A percentile compares a stretch with the other conserved stretches of the same genome.
phyloP scores from a whole-genome alignment of 2,888 invertebrate species.

The Alsophila aescularia region DNA sequence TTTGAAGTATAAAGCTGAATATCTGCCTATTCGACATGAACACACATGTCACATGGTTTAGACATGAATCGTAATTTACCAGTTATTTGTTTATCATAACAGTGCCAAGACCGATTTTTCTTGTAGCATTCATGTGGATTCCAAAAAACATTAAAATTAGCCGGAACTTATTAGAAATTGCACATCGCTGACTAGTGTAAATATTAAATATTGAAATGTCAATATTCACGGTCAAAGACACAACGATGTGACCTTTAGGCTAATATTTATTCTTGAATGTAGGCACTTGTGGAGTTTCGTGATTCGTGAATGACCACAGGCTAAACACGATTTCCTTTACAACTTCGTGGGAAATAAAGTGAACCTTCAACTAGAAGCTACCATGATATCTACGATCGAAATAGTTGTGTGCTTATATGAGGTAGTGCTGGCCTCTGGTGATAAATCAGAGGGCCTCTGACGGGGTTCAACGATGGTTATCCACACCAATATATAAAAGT shows the following conservation, averaged over 20 bases:
- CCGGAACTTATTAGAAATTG: too few species aligned
- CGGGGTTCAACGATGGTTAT: too few species aligned
- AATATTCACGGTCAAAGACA: constrained; percentile 1
- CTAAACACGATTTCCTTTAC: not conserved
- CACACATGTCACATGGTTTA: too few species aligned
- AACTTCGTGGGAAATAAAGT: constrained; percentile 1
- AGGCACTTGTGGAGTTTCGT: not conserved
- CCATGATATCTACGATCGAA: not conserved
- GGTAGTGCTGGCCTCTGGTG: too few species aligned
- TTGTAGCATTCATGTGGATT: not conserved
- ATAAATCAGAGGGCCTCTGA: too few species aligned
- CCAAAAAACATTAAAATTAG: too few species aligned
- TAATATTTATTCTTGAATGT: constrained; percentile 9
- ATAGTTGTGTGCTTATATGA: not conserved
- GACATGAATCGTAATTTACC: too few species aligned
- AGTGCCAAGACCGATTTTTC: too few species aligned
- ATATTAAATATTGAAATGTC: constrained; percentile 11
- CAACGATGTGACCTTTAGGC: constrained; percentile 4
- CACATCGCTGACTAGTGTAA: constrained; percentile 2
- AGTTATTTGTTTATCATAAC: too few species aligned
- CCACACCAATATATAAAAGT: too few species aligned
- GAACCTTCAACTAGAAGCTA: constrained; percentile 7
- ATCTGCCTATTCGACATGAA: too few species aligned
- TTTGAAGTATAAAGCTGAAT: too few species aligned
- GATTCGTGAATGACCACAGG: constrained; percentile 13